A percentile compares a stretch with the other conserved stretches of the same genome.
Conservation (phyloP, 1,140 invertebrate genomes). For the Notospermus geniculatus region DNA sequence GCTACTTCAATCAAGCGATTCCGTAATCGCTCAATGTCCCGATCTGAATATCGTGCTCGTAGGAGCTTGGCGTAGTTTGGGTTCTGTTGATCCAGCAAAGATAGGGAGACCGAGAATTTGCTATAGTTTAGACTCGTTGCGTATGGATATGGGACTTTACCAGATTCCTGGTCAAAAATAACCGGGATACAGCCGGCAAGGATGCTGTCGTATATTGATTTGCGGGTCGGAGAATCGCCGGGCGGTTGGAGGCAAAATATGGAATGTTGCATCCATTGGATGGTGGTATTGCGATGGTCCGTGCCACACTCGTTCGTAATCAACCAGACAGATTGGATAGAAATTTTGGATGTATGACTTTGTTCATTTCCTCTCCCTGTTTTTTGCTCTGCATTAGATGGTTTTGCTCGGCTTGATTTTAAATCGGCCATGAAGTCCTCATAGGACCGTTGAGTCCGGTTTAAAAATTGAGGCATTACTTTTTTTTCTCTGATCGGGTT, state of each 20-base stretch:
- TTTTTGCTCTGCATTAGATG: no score
- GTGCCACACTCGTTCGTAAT: conserved; percentile 29
- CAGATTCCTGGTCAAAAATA: conserved; percentile 21
- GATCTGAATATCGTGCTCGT: background rate
- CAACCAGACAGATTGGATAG: conserved; percentile 22
- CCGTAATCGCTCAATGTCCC: conserved; percentile 14
- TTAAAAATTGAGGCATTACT: conserved; percentile 31
- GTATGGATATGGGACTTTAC: conserved; percentile 30
- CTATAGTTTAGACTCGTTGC: conserved; percentile 24
- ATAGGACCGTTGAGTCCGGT: conserved; percentile 17
- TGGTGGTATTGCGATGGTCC: conserved; percentile 21
- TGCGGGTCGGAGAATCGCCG: conserved; percentile 41
- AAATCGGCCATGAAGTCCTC: conserved; percentile 8
- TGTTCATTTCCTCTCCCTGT: no score
- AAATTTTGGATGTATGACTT: no score
- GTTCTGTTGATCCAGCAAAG: conserved; percentile 5
- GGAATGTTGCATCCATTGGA: conserved; percentile 36
- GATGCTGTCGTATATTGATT: conserved; percentile 40
- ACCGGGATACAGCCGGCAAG: conserved; percentile 41
- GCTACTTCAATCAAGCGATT: conserved; percentile 26
- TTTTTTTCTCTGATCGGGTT: conserved; percentile 21
- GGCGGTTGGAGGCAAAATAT: conserved; percentile 40
- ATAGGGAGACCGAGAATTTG: conserved; percentile 29
- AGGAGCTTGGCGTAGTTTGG: conserved; percentile 17
- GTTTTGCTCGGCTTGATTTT: no score